Conservation (phyloP, 2,888 invertebrate genomes). For the Apamea sordens region DNA sequence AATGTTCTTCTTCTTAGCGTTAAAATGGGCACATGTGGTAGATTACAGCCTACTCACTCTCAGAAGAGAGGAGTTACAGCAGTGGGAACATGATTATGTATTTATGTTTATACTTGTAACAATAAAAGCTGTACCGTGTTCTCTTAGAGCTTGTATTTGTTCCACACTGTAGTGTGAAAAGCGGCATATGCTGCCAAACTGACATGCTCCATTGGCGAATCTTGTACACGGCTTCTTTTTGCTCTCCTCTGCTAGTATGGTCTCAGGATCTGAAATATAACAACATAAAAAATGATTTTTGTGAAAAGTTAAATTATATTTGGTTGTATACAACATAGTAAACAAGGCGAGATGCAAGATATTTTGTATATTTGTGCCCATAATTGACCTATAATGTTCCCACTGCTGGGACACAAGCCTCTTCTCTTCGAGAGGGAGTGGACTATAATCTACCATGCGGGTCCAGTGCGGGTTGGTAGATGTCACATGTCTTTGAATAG, state of each 20-base stretch:
- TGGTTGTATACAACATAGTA: too few species aligned
- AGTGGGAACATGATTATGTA: too few species aligned
- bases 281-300: neutral
- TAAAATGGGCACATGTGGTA: too few species aligned
- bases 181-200: constrained; percentile 92
- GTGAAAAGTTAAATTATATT: neutral
- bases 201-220: constrained; percentile 91
- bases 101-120: neutral
- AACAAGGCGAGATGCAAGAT: too few species aligned
- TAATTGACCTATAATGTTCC: too few species aligned
- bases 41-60: too few species aligned
- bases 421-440: neutral
- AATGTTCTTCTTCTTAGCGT: too few species aligned
- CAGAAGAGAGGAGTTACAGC: too few species aligned
- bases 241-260: constrained; percentile 91
- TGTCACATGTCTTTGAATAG: neutral
- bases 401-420: neutral
- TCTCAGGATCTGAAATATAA: constrained; percentile 90
- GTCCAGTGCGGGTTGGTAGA: neutral
- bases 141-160: constrained; percentile 84
- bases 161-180: constrained; percentile 92
- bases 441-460: neutral
- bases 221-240: constrained; percentile 91
- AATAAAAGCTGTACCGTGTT: constrained; percentile 79
- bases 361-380: neutral